Conservation (phyloP, 1,140 invertebrate species). For the Nephila pilipes region DNA sequence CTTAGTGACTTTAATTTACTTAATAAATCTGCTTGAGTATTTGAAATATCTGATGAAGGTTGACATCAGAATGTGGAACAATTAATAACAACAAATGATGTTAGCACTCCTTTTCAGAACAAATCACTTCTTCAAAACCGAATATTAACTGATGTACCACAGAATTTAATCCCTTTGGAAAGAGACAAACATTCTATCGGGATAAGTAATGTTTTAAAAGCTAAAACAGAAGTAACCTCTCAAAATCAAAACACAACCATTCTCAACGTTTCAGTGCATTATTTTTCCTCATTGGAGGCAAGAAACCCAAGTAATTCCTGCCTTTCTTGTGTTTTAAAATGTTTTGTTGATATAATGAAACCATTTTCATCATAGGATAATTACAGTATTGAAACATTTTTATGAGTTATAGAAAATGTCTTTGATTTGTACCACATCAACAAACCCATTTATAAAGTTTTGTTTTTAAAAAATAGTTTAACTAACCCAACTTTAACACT, state of each 20-base stretch:
- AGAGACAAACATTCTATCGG: no score
- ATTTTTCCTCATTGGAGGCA: background rate
- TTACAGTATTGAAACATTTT: background rate
- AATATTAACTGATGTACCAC: no score
- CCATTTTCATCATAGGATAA: background rate
- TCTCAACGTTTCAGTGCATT: background rate
- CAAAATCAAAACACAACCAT: background rate
- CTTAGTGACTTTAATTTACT: background rate
- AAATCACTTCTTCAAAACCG: no score
- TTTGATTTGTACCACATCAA: background rate
- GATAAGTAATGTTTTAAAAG: no score
- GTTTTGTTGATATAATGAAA: background rate
- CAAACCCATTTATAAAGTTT: background rate
- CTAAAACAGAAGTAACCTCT: background rate
- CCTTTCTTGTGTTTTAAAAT: background rate
- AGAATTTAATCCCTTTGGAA: no score
- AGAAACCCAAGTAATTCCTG: background rate
- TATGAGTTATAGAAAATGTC: background rate
- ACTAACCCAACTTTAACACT: background rate
- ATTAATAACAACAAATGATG: accelerated
- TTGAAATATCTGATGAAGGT: background rate
- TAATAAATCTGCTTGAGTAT: background rate
- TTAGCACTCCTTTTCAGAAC: background rate
- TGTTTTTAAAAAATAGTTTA: background rate
- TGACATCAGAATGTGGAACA: background rate